These are phyloP conservation scores for Ceyx cyanopectus DNA, from an alignment of 2,113 vertebrate genomes.

Conservation along the genomic window DNA sequence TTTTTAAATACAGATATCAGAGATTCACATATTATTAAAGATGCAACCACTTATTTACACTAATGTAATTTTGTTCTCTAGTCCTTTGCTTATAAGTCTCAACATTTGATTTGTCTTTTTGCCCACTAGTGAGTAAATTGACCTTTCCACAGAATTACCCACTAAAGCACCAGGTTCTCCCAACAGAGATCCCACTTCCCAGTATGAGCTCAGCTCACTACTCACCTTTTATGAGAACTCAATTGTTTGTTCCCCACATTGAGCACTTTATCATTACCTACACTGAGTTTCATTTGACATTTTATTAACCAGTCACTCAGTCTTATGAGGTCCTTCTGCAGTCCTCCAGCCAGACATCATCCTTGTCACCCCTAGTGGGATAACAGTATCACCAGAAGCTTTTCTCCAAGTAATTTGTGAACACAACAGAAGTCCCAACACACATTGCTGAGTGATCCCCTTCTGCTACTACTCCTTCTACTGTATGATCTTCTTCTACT, in stretches of 20 bases:
- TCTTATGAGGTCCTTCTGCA: neutral
- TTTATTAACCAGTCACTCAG: neutral
- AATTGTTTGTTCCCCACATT: neutral
- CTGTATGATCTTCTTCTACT: neutral
- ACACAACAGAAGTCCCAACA: neutral
- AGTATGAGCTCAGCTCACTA: neutral
- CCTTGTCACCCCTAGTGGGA: neutral
- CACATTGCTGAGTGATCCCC: neutral
- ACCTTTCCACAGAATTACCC: neutral
- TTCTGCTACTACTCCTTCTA: neutral
- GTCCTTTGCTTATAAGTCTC: neutral
- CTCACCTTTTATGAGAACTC: neutral
- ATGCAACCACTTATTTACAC: neutral
- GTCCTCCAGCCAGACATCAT: neutral
- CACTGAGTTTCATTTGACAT: neutral
- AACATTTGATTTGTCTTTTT: neutral
- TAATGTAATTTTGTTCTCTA: neutral
- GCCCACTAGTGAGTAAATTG: neutral
- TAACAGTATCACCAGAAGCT: neutral
- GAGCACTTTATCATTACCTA: neutral
- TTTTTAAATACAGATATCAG: neutral
- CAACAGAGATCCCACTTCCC: neutral
- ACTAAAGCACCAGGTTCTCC: neutral
- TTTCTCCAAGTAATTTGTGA: neutral
- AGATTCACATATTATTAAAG: neutral